These are phyloP conservation scores for Enteromius treurensis DNA, from an alignment of 2,797 vertebrate genomes.

Conservation along the genomic window DNA sequence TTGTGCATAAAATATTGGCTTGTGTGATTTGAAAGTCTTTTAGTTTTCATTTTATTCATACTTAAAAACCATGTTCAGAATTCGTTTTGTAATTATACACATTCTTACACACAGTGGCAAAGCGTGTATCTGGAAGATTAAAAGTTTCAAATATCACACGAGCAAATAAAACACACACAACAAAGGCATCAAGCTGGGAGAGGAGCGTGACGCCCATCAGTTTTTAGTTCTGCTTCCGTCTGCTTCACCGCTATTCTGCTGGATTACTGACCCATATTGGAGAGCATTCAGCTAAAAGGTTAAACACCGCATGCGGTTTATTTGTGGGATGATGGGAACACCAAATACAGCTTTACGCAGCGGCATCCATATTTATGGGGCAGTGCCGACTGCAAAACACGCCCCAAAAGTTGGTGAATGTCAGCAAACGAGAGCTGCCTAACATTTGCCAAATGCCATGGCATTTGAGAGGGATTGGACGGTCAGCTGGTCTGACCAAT, in stretches of 20 bases:
- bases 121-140: background rate
- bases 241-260: slow-evolving; percentile 73
- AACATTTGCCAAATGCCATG: slow-evolving; percentile 87
- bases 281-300: slow-evolving; percentile 77
- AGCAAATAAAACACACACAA: slow-evolving; percentile 29
- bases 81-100: background rate
- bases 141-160: slow-evolving; percentile 32
- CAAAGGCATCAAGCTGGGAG: slow-evolving; percentile 68
- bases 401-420: slow-evolving; percentile 82
- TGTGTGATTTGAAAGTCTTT: too few relatives aligned
- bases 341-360: slow-evolving; percentile 70
- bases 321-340: slow-evolving; percentile 58
- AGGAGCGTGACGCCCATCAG: slow-evolving; percentile 66
- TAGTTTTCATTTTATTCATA: too few relatives aligned
- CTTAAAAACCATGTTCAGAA: too few relatives aligned
- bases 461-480: slow-evolving; percentile 79
- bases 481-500: slow-evolving; percentile 71
- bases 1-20: too few relatives aligned
- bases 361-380: slow-evolving; percentile 80
- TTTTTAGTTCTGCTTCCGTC: slow-evolving; percentile 74
- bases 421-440: slow-evolving; percentile 79
- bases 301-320: slow-evolving; percentile 75
- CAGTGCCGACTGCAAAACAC: slow-evolving; percentile 64
- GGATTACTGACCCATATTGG: slow-evolving; percentile 83
- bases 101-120: background rate